These are phyloP conservation scores for Himalopsyche phryganea DNA, from an alignment of 1,140 invertebrate species.

Conservation along the genomic window DNA sequence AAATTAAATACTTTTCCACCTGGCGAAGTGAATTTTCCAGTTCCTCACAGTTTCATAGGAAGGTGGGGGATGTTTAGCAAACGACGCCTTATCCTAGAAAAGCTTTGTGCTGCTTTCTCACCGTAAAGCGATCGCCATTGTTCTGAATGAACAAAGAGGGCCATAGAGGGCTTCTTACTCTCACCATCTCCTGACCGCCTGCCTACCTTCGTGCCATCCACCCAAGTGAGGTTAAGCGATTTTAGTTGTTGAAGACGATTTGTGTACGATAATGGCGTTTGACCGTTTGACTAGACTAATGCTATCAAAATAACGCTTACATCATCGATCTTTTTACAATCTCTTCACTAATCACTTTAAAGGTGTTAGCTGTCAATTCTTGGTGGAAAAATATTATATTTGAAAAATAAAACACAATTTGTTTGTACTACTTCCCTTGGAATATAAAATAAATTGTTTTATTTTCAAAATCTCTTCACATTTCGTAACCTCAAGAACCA, in stretches of 20 bases:
- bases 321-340: too few relatives aligned
- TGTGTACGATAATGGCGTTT: constrained; percentile 21
- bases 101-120: not conserved
- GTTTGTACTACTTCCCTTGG: too few relatives aligned
- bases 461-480: too few relatives aligned
- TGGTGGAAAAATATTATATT: too few relatives aligned
- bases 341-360: too few relatives aligned
- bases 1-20: too few relatives aligned
- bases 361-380: too few relatives aligned
- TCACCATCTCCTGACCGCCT: not conserved
- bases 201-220: not conserved
- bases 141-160: constrained; percentile 8
- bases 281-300: constrained; percentile 16
- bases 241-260: constrained; percentile 14
- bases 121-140: constrained; percentile 10
- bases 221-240: constrained; percentile 15
- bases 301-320: too few relatives aligned
- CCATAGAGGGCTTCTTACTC: not conserved
- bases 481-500: too few relatives aligned
- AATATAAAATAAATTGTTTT: too few relatives aligned
- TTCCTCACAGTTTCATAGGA: not conserved
- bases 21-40: too few relatives aligned
- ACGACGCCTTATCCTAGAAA: not conserved
- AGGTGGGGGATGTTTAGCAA: not conserved
- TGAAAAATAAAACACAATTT: too few relatives aligned